Evolutionary conservation across 1,140 invertebrate species (phyloP).

Genomic region (Laupala kohalensis): DNA sequence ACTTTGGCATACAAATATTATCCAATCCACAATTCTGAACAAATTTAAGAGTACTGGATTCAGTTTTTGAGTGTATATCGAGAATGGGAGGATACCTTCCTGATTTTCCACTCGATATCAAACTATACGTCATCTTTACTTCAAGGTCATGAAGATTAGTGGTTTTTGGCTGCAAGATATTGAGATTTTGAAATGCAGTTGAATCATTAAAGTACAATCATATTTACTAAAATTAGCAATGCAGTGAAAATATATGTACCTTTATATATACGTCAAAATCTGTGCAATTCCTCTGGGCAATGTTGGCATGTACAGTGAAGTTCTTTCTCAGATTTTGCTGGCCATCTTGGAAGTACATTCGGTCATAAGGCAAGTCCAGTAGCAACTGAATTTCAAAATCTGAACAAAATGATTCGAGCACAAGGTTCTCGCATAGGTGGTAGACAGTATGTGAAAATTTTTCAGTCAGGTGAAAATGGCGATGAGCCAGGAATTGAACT

Average conservation of each 20-base stretch:
- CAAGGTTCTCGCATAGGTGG: no score
- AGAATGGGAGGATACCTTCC: slow-evolving; percentile 51
- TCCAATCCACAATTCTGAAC: slow-evolving; percentile 88
- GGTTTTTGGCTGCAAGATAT: slow-evolving; percentile 40
- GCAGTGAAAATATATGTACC: no score
- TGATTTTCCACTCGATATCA: slow-evolving; percentile 26
- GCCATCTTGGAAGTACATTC: slow-evolving; percentile 57
- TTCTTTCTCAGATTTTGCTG: slow-evolving; percentile 46
- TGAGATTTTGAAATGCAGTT: no score
- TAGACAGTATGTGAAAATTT: no score
- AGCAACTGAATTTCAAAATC: no score
- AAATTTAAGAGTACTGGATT: slow-evolving; percentile 70
- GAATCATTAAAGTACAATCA: no score
- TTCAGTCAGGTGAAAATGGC: no score
- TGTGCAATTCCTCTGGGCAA: slow-evolving; percentile 41
- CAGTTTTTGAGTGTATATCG: slow-evolving; percentile 46
- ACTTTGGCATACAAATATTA: slow-evolving; percentile 82
- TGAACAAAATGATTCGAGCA: no score
- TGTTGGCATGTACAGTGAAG: slow-evolving; percentile 38
- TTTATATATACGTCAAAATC: slow-evolving; percentile 45
- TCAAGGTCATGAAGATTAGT: slow-evolving; percentile 85
- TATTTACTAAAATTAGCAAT: no score
- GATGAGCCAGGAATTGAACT: no score
- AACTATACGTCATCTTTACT: slow-evolving; percentile 71
- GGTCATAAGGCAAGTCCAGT: no score